Percentiles rank a stretch among this genome's conserved stretches.
Conservation (phyloP, 2,888 invertebrate genomes). For the Agonum fuliginosum region DNA sequence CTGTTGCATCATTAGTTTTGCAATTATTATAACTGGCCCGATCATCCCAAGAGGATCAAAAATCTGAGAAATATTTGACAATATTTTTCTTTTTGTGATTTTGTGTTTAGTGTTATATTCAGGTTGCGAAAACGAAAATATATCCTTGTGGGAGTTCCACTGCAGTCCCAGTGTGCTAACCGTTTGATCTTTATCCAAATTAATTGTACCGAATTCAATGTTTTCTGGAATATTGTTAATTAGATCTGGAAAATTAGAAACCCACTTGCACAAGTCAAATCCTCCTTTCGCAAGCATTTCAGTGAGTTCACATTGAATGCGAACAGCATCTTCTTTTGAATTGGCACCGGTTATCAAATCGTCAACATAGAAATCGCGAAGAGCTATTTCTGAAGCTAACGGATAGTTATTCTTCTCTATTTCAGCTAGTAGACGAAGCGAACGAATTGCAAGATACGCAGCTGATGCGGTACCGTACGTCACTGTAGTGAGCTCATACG, state of each 20-base stretch:
- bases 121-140: neutral
- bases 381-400: conserved; percentile 1
- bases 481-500: conserved; percentile 57
- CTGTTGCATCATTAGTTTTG: conserved; percentile 63
- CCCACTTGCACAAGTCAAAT: neutral
- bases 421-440: conserved; percentile 14
- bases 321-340: neutral
- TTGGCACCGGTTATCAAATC: conserved; percentile 23
- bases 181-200: conserved; percentile 17
- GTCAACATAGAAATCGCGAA: conserved; percentile 27
- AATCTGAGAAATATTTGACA: conserved; percentile 60
- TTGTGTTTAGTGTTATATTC: neutral
- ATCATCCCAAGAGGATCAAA: conserved; percentile 63
- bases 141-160: conserved; percentile 1
- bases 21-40: conserved; percentile 61
- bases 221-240: neutral
- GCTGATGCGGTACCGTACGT: conserved; percentile 61
- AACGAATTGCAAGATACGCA: conserved; percentile 61
- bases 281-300: conserved; percentile 18
- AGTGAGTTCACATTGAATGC: neutral
- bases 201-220: neutral
- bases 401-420: neutral
- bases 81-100: conserved; percentile 16
- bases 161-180: conserved; percentile 12
- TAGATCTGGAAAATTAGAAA: neutral